Conservation (phyloP, 2,797 vertebrate genomes). For the Arnoldichthys spilopterus region DNA sequence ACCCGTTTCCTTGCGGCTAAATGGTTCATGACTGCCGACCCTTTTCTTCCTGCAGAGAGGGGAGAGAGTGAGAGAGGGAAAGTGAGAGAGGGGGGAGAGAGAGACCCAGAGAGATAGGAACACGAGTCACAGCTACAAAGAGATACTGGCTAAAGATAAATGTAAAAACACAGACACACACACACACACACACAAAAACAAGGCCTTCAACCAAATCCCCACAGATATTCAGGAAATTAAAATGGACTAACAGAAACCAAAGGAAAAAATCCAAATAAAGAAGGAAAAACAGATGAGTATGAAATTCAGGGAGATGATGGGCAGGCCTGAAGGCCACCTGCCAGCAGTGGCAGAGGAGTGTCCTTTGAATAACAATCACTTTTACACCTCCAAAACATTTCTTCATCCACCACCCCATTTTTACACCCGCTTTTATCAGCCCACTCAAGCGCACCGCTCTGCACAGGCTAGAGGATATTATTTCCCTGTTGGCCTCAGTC, state of each 20-base stretch:
- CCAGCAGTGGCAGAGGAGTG: conserved; percentile 69
- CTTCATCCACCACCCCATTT: conserved; percentile 81
- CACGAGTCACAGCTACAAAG: conserved; percentile 35
- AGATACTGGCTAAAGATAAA: conserved; percentile 54
- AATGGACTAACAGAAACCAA: conserved; percentile 76
- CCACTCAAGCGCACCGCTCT: conserved; percentile 80
- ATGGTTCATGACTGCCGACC: conserved; percentile 84
- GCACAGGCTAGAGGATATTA: conserved; percentile 84
- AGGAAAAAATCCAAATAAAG: conserved; percentile 14
- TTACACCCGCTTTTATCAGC: conserved; percentile 83
- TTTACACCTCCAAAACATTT: conserved; percentile 84
- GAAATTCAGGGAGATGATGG: conserved; percentile 76
- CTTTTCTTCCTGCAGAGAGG: conserved; percentile 72
- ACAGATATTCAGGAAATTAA: conserved; percentile 77
- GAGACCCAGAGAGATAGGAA: conserved; percentile 24
- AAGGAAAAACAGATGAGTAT: conserved; percentile 68
- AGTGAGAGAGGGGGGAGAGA: conserved; percentile 16
- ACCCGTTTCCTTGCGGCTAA: conserved; percentile 83
- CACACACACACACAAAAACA: conserved; percentile 67
- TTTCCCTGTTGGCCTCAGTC: conserved; percentile 83
- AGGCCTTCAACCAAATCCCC: conserved; percentile 74
- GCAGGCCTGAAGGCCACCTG: conserved; percentile 79
- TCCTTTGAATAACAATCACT: conserved; percentile 86
- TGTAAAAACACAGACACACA: conserved; percentile 49
- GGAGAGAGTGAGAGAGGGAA: conserved; percentile 46